A percentile compares a stretch with the other conserved stretches of the same genome.
phyloP scores from a whole-genome alignment of 2,113 vertebrate species.

The Sciurus niger region DNA sequence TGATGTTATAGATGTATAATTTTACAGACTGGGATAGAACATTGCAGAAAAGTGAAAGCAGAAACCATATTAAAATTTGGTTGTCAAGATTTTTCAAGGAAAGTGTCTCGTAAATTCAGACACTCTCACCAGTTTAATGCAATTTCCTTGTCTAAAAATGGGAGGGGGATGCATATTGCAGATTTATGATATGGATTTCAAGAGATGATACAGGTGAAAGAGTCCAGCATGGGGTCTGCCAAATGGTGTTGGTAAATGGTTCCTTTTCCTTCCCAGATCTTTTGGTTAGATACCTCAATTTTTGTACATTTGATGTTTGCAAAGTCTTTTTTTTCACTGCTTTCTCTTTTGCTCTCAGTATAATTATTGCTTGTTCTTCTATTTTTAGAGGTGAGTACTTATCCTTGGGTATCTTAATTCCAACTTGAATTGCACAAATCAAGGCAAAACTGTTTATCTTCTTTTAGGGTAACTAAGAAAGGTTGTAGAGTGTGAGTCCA shows the following conservation, averaged over 20 bases:
- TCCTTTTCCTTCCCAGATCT: slow-evolving; percentile 39
- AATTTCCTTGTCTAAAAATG: background rate
- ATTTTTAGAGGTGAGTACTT: background rate
- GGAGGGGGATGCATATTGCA: background rate
- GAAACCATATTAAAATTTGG: slow-evolving; percentile 20
- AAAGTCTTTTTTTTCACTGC: background rate
- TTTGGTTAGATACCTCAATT: background rate
- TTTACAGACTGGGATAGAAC: slow-evolving; percentile 15
- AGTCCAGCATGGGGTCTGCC: background rate
- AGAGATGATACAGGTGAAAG: slow-evolving; percentile 29
- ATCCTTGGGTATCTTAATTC: slow-evolving; percentile 32
- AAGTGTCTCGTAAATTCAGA: background rate
- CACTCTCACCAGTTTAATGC: background rate
- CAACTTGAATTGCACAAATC: slow-evolving; percentile 7
- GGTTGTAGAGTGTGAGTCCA: background rate
- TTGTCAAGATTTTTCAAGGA: slow-evolving; percentile 6
- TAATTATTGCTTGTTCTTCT: slow-evolving; percentile 28
- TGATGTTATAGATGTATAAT: background rate
- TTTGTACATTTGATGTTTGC: background rate
- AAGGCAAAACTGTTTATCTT: slow-evolving; percentile 34
- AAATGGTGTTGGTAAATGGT: slow-evolving; percentile 31
- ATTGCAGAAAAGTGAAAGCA: slow-evolving; percentile 37
- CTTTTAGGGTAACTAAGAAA: background rate
- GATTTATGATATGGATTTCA: slow-evolving; percentile 14
- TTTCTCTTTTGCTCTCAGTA: background rate